Evolutionary conservation across 1,140 invertebrate species (phyloP).

Genomic region (Anastatus disparis): DNA sequence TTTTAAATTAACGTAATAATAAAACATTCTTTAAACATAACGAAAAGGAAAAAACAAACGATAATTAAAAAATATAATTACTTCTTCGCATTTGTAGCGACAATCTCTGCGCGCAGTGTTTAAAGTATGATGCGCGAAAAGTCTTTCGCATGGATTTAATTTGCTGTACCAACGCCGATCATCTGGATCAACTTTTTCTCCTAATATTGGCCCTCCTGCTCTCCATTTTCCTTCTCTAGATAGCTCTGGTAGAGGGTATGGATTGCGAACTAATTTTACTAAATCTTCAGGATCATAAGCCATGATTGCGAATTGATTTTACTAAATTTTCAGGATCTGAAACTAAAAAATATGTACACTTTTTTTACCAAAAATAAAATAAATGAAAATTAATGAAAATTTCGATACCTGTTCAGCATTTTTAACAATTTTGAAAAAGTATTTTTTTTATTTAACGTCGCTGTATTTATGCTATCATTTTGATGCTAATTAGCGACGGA

Average conservation of each 20-base stretch:
- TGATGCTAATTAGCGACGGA: too few species aligned
- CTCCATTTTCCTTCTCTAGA: conserved; percentile 57
- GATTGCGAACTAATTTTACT: conserved; percentile 54
- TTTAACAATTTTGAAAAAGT: too few species aligned
- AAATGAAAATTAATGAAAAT: background rate
- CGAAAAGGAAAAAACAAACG: too few species aligned
- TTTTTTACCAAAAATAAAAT: too few species aligned
- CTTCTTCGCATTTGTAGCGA: conserved; percentile 47
- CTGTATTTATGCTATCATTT: too few species aligned
- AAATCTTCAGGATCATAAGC: background rate
- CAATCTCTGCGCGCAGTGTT: conserved; percentile 57
- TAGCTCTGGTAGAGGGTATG: conserved; percentile 60
- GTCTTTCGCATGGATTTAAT: conserved; percentile 55
- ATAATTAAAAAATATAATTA: background rate
- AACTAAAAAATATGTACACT: too few species aligned
- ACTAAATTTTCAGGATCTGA: too few species aligned
- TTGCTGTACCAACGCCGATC: conserved; percentile 55
- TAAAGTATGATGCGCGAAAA: conserved; percentile 63
- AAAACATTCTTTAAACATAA: background rate
- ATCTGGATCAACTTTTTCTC: conserved; percentile 50
- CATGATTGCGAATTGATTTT: too few species aligned
- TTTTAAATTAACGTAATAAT: conserved; percentile 10
- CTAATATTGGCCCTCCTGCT: conserved; percentile 50
- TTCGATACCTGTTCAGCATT: too few species aligned
- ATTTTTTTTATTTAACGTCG: too few species aligned